phyloP scores from a whole-genome alignment of 2,888 invertebrate species.

The Orthosia cruda region DNA sequence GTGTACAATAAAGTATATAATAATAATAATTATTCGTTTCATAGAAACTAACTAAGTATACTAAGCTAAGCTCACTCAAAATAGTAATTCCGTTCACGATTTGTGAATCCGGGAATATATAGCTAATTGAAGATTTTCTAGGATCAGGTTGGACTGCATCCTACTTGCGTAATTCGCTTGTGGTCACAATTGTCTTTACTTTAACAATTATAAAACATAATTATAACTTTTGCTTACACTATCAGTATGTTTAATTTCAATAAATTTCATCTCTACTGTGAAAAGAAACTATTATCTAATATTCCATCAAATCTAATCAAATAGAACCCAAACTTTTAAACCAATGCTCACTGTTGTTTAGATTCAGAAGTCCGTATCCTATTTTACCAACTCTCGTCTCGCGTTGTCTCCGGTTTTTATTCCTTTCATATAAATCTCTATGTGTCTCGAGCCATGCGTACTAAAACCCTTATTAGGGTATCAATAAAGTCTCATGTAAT shows the following conservation, averaged over 20 bases:
- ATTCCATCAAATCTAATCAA: not conserved
- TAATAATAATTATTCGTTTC: too few relatives aligned
- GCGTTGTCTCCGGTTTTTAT: slow-evolving; percentile 33
- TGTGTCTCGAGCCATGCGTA: slow-evolving; percentile 30
- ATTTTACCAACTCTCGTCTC: slow-evolving; percentile 7
- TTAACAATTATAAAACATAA: not conserved
- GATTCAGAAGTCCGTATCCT: slow-evolving; percentile 33
- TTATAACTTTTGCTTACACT: not conserved
- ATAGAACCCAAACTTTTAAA: slow-evolving; percentile 6
- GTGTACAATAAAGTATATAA: too few relatives aligned
- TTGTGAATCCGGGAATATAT: not conserved
- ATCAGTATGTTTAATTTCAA: not conserved
- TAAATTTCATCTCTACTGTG: not conserved
- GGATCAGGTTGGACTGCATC: not conserved
- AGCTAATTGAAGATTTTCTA: not conserved
- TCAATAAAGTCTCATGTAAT: slow-evolving; percentile 53
- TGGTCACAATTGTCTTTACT: not conserved
- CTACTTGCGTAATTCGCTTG: not conserved
- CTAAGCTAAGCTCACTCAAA: too few relatives aligned
- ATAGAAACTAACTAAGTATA: too few relatives aligned
- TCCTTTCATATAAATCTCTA: slow-evolving; percentile 45
- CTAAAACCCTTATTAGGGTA: slow-evolving; percentile 46
- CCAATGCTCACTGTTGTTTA: not conserved
- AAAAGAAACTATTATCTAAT: not conserved
- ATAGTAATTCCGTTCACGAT: not conserved